Conservation (phyloP, 2,797 vertebrate species). For the Enteromius fasciolatus region DNA sequence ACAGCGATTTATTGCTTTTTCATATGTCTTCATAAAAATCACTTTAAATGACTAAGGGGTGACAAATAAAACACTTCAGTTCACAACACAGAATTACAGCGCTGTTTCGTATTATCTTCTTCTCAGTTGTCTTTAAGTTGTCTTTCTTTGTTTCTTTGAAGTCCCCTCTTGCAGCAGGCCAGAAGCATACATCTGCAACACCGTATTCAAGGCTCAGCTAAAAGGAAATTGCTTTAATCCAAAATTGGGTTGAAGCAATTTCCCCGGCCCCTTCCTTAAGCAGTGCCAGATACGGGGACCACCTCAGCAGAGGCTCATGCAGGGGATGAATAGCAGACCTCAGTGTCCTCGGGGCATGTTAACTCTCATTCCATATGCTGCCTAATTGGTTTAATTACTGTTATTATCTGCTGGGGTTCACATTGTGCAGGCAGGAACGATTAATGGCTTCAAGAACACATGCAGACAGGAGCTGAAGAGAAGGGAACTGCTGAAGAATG, state of each 20-base stretch:
- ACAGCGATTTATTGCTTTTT: slow-evolving; percentile 15
- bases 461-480: slow-evolving; percentile 74
- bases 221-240: slow-evolving; percentile 81
- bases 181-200: slow-evolving; percentile 64
- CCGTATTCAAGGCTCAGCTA: slow-evolving; percentile 72
- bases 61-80: neutral
- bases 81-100: neutral
- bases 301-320: slow-evolving; percentile 70
- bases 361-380: slow-evolving; percentile 77
- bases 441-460: slow-evolving; percentile 81
- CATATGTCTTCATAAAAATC: slow-evolving; percentile 42
- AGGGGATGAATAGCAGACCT: slow-evolving; percentile 70
- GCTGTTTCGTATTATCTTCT: slow-evolving; percentile 56
- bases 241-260: slow-evolving; percentile 72
- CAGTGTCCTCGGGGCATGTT: slow-evolving; percentile 71
- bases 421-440: slow-evolving; percentile 76
- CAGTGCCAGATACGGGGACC: slow-evolving; percentile 71
- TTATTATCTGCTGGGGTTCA: slow-evolving; percentile 85
- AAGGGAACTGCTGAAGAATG: slow-evolving; percentile 62
- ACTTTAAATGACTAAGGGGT: neutral
- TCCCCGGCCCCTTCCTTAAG: slow-evolving; percentile 68
- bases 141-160: slow-evolving; percentile 56
- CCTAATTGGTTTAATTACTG: slow-evolving; percentile 84
- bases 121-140: slow-evolving; percentile 64
- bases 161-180: slow-evolving; percentile 58